Conservation (phyloP, 1,140 invertebrate species). For the Agrypnia vestita region DNA sequence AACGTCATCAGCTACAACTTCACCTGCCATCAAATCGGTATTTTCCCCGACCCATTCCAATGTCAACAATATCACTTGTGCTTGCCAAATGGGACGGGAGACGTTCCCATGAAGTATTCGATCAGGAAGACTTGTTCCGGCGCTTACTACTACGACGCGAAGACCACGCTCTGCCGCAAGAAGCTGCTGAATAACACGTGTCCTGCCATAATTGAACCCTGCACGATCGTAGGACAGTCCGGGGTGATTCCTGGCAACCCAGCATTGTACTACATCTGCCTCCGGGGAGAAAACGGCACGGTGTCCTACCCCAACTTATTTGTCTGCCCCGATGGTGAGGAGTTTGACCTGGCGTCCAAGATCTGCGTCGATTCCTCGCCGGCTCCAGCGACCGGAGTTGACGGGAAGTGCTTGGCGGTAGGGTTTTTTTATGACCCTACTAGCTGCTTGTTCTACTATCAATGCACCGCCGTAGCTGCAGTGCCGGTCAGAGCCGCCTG, state of each 20-base stretch:
- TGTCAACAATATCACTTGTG: constrained; percentile 69
- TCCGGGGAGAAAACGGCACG: neutral
- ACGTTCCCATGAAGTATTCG: neutral
- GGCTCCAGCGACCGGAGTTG: neutral
- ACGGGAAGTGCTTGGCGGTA: neutral
- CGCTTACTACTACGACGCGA: constrained; percentile 29
- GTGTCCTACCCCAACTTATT: constrained; percentile 44
- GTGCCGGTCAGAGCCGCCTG: neutral
- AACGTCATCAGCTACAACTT: constrained; percentile 31
- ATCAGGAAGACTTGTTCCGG: neutral
- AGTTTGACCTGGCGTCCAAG: constrained; percentile 2
- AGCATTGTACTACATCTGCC: constrained; percentile 46
- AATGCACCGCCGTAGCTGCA: neutral
- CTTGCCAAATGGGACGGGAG: constrained; percentile 55
- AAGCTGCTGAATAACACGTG: neutral
- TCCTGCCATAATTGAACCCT: neutral
- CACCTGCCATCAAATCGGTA: constrained; percentile 59
- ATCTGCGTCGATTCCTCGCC: constrained; percentile 8
- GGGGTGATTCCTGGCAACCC: constrained; percentile 23
- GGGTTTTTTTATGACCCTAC: constrained; percentile 26
- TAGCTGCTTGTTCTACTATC: constrained; percentile 3
- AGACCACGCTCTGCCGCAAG: constrained; percentile 16
- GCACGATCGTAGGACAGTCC: neutral
- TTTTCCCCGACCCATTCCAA: constrained; percentile 68
- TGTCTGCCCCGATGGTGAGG: constrained; percentile 20